Percentiles rank a stretch among this genome's conserved stretches.
phyloP scores from a whole-genome alignment of 2,888 invertebrate species.

The Trissoscelio sp. region DNA sequence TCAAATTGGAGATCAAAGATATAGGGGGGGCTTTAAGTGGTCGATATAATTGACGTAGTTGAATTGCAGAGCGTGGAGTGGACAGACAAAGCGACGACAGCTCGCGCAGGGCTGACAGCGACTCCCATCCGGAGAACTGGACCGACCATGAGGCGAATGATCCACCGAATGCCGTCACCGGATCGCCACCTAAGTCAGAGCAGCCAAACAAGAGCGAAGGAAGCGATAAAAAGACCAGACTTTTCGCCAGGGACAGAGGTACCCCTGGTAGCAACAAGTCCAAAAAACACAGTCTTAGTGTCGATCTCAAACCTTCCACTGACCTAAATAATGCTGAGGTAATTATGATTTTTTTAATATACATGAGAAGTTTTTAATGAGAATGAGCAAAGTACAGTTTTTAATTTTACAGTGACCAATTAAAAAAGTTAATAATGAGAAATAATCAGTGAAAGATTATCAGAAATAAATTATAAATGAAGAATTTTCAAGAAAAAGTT shows the following conservation, averaged over 20 bases:
- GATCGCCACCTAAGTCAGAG: conserved; percentile 86
- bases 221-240: conserved; percentile 84
- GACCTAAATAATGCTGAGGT: conserved; percentile 81
- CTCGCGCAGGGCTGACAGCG: conserved; percentile 85
- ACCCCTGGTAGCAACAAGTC: conserved; percentile 84
- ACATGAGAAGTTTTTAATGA: too few relatives aligned
- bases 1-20: conserved; percentile 14
- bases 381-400: too few relatives aligned
- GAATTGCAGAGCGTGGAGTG: conserved; percentile 82
- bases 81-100: conserved; percentile 85
- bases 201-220: conserved; percentile 84
- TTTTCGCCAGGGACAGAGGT: conserved; percentile 85
- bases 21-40: background rate
- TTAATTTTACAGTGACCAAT: too few relatives aligned
- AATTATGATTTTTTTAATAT: too few relatives aligned
- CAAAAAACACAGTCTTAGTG: conserved; percentile 87
- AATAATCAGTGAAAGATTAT: too few relatives aligned
- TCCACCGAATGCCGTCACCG: conserved; percentile 84
- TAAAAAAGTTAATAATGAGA: too few relatives aligned
- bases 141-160: conserved; percentile 89
- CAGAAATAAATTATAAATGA: too few relatives aligned
- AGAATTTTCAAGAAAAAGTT: too few relatives aligned
- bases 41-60: conserved; percentile 57
- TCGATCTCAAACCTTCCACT: conserved; percentile 80
- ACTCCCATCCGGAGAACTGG: conserved; percentile 85